Evolutionary conservation across 2,888 invertebrate species (phyloP).

Genomic region (Onchidella celtica): DNA sequence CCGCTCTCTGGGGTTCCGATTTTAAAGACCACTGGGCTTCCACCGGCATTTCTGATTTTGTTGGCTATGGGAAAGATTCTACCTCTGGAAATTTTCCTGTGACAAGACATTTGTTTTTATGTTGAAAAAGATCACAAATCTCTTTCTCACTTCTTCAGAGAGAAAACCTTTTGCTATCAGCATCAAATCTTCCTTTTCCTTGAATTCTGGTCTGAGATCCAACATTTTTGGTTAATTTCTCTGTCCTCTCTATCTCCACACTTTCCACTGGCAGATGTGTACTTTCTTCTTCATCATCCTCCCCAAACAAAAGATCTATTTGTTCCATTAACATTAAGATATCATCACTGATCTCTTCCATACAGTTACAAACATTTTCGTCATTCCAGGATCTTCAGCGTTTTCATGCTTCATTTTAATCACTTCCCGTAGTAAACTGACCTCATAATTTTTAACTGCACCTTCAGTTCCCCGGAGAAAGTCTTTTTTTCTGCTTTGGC

Average conservation of each 20-base stretch:
- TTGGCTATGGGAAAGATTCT: not conserved
- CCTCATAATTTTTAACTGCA: not conserved
- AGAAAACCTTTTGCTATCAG: constrained; percentile 24
- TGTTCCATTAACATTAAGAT: not conserved
- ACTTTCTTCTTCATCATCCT: constrained; percentile 5
- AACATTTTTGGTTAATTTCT: not conserved
- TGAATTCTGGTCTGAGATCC: constrained; percentile 24
- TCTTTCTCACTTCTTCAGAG: constrained; percentile 12
- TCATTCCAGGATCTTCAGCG: not conserved
- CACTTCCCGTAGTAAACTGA: constrained; percentile 6
- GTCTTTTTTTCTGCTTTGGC: not conserved
- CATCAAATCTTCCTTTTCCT: constrained; percentile 11
- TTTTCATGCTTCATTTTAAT: not conserved
- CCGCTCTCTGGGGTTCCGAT: not conserved
- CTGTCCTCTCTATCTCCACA: not conserved
- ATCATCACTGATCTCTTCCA: constrained; percentile 39
- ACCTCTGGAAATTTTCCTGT: not conserved
- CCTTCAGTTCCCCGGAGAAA: not conserved
- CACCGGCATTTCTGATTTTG: not conserved
- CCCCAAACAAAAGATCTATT: not conserved
- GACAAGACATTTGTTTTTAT: constrained; percentile 24
- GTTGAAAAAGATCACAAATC: not conserved
- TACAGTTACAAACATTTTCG: not conserved
- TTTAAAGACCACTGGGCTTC: not conserved
- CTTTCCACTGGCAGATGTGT: not conserved